phyloP scores from a whole-genome alignment of 2,888 invertebrate genomes.

The Chrysomela aeneicollis region DNA sequence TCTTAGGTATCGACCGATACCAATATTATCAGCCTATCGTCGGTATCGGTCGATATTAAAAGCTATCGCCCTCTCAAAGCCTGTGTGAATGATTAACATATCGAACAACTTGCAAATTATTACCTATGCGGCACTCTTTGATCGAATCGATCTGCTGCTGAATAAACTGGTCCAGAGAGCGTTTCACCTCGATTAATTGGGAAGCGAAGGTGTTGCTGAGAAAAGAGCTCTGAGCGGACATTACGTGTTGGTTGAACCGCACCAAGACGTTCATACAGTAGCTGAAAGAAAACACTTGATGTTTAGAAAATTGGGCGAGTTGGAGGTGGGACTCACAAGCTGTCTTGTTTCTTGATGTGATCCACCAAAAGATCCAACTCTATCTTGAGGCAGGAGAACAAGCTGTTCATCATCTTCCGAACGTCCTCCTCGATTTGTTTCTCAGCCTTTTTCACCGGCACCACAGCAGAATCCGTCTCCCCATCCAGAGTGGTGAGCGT shows the following conservation, averaged over 20 bases:
- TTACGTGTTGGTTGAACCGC: slow-evolving; percentile 89
- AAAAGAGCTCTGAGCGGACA: slow-evolving; percentile 89
- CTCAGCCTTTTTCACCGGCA: slow-evolving; percentile 67
- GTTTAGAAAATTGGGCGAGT: too few species aligned
- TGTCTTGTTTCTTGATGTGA: slow-evolving; percentile 87
- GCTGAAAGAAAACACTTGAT: too few species aligned
- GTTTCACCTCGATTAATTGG: slow-evolving; percentile 85
- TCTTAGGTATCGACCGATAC: too few species aligned
- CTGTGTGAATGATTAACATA: too few species aligned
- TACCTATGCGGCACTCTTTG: slow-evolving; percentile 71
- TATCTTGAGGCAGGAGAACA: slow-evolving; percentile 88
- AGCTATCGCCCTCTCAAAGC: too few species aligned
- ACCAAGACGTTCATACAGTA: slow-evolving; percentile 95
- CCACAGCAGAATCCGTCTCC: slow-evolving; percentile 51
- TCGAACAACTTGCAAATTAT: neutral
- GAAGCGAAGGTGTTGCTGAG: slow-evolving; percentile 88
- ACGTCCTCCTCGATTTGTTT: slow-evolving; percentile 81
- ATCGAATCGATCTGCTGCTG: slow-evolving; percentile 82
- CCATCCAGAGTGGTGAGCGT: slow-evolving; percentile 68
- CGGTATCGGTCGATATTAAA: too few species aligned
- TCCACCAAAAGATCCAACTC: slow-evolving; percentile 87
- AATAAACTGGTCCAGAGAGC: slow-evolving; percentile 93
- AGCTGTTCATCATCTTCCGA: slow-evolving; percentile 84
- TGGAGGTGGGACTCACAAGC: slow-evolving; percentile 92
- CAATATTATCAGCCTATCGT: too few species aligned